Evolutionary conservation across 35 echinoderm and acorn worm species (phyloP).

Genomic region (Patiria miniata): DNA sequence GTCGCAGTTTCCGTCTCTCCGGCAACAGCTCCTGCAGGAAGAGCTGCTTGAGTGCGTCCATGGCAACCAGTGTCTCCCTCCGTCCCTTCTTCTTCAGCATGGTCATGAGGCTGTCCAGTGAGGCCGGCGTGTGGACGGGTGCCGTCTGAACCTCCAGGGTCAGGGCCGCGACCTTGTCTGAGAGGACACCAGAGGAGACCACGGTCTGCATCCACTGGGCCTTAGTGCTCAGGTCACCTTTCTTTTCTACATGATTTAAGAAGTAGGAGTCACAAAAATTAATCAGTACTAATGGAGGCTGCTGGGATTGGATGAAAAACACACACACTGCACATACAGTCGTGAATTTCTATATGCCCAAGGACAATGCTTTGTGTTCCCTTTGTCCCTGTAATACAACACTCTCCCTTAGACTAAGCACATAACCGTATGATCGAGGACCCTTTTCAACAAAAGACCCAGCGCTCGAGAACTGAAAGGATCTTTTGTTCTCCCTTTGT

Average conservation of each 20-base stretch:
- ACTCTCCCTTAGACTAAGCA: too few species aligned
- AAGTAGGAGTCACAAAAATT: not conserved
- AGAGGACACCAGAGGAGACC: slow-evolving; percentile 76
- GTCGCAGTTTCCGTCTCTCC: slow-evolving; percentile 71
- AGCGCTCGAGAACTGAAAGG: too few species aligned
- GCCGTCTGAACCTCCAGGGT: slow-evolving; percentile 76
- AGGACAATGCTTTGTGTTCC: too few species aligned
- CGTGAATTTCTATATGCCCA: too few species aligned
- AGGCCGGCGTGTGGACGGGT: slow-evolving; percentile 67
- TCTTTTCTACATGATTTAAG: slow-evolving; percentile 45
- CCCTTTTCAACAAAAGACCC: too few species aligned
- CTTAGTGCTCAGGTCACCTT: slow-evolving; percentile 46
- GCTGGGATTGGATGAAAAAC: not conserved
- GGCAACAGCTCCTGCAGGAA: slow-evolving; percentile 86
- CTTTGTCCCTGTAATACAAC: not conserved
- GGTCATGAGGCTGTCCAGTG: slow-evolving; percentile 71
- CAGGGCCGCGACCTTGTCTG: slow-evolving; percentile 90
- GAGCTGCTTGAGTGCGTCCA: slow-evolving; percentile 79
- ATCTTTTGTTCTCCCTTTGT: too few species aligned
- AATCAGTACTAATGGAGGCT: not conserved
- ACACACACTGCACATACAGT: not conserved
- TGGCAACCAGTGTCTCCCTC: slow-evolving; percentile 76
- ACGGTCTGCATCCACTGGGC: slow-evolving; percentile 94
- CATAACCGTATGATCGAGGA: too few species aligned
- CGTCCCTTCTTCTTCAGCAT: slow-evolving; percentile 94